Evolutionary conservation across 1,140 invertebrate species (phyloP).

Genomic region (Nixonia krombeini): DNA sequence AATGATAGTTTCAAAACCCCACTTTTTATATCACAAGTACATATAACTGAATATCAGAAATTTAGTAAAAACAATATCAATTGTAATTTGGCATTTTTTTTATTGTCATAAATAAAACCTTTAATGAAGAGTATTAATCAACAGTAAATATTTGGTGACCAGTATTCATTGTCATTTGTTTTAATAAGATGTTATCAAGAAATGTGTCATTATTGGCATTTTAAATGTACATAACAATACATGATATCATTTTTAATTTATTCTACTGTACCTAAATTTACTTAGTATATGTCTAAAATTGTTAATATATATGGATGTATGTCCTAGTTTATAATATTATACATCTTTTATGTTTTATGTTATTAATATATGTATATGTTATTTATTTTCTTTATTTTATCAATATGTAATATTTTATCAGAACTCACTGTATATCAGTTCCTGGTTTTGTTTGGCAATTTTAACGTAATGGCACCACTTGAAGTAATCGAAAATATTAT

Average conservation of each 20-base stretch:
- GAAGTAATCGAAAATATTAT: conserved; percentile 6
- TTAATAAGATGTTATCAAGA: no score
- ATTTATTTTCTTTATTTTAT: conserved; percentile 5
- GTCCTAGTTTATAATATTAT: background rate
- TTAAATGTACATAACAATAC: background rate
- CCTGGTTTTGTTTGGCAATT: conserved; percentile 10
- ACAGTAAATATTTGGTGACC: no score
- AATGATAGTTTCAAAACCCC: no score
- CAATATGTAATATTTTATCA: conserved; percentile 16
- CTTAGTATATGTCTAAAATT: background rate
- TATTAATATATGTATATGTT: conserved; percentile 9
- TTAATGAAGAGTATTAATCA: no score
- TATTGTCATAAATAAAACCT: no score
- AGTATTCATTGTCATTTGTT: no score
- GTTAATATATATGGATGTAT: background rate
- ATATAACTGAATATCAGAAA: no score
- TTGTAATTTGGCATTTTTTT: no score
- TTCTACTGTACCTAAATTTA: no score
- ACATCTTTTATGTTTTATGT: background rate
- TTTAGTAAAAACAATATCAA: no score
- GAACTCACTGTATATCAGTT: conserved; percentile 14
- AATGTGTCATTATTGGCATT: no score
- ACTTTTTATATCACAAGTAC: no score
- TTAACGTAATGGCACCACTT: conserved; percentile 5
- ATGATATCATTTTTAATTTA: background rate